Evolutionary conservation across 2,113 vertebrate species (phyloP).

Genomic region (Anguilla rostrata): DNA sequence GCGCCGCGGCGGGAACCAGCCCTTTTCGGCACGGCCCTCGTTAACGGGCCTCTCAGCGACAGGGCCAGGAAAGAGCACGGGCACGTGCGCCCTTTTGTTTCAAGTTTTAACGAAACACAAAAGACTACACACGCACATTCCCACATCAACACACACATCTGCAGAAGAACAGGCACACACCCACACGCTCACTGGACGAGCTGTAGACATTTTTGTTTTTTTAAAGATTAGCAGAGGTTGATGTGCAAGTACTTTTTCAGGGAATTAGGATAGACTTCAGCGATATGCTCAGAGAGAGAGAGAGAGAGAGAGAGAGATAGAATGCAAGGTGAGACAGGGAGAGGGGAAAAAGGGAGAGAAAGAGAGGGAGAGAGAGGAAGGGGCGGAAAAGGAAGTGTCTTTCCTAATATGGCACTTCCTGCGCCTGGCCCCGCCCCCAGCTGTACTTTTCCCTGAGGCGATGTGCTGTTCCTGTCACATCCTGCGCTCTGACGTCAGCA

Average conservation of each 20-base stretch:
- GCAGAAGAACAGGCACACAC: no score
- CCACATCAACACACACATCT: no score
- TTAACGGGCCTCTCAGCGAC: neutral
- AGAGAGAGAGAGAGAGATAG: neutral
- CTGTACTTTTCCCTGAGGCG: slow-evolving; percentile 58
- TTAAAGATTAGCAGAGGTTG: neutral
- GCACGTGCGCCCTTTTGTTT: neutral
- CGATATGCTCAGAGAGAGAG: neutral
- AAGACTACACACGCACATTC: neutral
- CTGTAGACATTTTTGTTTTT: neutral
- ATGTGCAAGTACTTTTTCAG: neutral
- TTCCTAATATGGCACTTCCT: slow-evolving; percentile 58
- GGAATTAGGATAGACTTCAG: no score
- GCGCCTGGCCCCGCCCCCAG: slow-evolving; percentile 43
- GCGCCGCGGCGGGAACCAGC: neutral
- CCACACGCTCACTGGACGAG: neutral
- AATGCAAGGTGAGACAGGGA: no score
- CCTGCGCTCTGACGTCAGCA: slow-evolving; percentile 67
- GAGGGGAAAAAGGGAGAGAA: neutral
- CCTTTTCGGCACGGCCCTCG: no score
- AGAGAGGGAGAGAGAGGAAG: neutral
- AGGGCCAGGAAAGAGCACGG: neutral
- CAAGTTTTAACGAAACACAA: neutral
- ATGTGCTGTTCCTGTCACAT: slow-evolving; percentile 51
- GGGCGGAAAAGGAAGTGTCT: slow-evolving; percentile 5